Evolutionary conservation across 2,888 invertebrate species (phyloP), one percentile per base, ranked within the genome.

Genomic region (Tuberolachnus salignus): DNA sequence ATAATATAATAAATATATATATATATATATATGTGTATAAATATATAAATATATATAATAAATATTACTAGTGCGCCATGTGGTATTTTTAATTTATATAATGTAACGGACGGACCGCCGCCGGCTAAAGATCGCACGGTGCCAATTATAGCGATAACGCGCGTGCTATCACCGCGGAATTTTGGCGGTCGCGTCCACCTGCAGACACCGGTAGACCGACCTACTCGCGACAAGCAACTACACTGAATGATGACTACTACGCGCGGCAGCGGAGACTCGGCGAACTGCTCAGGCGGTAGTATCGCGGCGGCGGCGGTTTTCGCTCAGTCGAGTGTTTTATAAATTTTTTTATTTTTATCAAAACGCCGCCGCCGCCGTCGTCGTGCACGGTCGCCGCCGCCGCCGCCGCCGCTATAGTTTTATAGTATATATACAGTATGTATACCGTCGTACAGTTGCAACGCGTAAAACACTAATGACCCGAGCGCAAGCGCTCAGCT

Each of bases 261-360:
- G 55, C 46, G 46, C 49, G 73, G 51, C 61, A 61, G 72, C 61
- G 21, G 21, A 23, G 73, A 63, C 61, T 49, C 63, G 73, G 73
- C 63, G 51, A 73, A 73, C 71, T 71, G 71, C 71, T 4, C 34
- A 71, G 71, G 21, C 46, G 57, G 46, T 26, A 23, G 21, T 11
- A 16, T 23, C 21, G 34, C 59, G 55, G 64, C 66, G 57, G 66
- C 74, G 74, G 44, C 63, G 44, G 66, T 55, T 66, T 75, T 67
- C 75, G 66, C 67, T 67, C 67, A 57, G 63, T 63, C 73, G 63
- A 73, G 73, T 73, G 73, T 63, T 49, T 61, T 72, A 16, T 61
- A 14, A 49, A 11, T 14, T 42, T 19, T 53, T 64, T 64, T 66
- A 46, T 34, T 71, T 59, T 71, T 71, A 71, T 71, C 71, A 26